Evolutionary conservation across 2,888 invertebrate genomes (phyloP).

Genomic region (Chirona hameri): DNA sequence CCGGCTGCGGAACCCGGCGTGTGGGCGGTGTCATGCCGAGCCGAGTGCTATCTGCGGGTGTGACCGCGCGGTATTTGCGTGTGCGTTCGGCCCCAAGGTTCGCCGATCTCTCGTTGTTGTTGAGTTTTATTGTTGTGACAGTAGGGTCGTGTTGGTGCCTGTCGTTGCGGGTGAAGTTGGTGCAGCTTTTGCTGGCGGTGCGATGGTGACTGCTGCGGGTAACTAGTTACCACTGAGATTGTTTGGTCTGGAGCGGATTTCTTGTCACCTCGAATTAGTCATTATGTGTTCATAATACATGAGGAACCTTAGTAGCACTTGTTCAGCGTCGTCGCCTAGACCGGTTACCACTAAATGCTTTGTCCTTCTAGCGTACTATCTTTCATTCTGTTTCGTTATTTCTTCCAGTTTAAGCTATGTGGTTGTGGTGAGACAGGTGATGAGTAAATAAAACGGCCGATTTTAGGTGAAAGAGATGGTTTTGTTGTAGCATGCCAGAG

Average conservation of each 20-base stretch:
- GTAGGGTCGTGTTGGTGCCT: neutral
- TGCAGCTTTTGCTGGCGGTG: neutral
- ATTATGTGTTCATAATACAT: constrained; percentile 23
- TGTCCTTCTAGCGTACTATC: neutral
- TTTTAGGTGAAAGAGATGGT: neutral
- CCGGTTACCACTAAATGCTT: neutral
- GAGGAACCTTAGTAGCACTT: neutral
- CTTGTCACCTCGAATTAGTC: constrained; percentile 22
- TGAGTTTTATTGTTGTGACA: neutral
- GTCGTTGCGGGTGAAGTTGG: neutral
- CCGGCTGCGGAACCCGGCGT: neutral
- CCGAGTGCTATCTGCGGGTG: neutral
- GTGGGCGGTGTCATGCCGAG: neutral
- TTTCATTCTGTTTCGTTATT: neutral
- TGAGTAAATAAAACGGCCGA: neutral
- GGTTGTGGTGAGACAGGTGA: neutral
- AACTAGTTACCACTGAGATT: neutral
- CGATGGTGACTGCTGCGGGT: neutral
- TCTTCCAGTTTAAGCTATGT: neutral
- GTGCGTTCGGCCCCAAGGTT: neutral
- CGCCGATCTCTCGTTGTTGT: neutral
- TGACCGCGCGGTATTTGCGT: neutral
- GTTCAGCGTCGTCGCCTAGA: neutral
- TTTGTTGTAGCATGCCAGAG: neutral
- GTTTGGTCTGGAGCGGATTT: neutral